Conservation (phyloP, 2,888 invertebrate genomes). For the Caenorhabditis wallacei region DNA sequence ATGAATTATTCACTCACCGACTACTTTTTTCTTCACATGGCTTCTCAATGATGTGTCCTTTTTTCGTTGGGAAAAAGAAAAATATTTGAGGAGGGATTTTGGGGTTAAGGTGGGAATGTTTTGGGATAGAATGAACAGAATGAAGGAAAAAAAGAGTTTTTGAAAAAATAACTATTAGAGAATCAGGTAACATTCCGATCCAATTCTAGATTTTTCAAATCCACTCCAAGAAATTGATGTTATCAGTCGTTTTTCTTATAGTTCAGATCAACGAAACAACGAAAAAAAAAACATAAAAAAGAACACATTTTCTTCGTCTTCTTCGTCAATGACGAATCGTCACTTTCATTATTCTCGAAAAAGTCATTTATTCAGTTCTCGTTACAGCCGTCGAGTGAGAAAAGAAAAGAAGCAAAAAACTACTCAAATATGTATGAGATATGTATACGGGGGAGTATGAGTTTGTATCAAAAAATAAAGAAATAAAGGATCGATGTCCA, state of each 20-base stretch:
- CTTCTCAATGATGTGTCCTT: conserved; percentile 40
- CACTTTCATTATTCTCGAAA: too few species aligned
- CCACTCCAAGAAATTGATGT: not conserved
- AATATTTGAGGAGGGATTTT: conserved; percentile 13
- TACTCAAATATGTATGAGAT: conserved; percentile 61
- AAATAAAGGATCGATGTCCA: conserved; percentile 30
- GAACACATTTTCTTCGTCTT: too few species aligned
- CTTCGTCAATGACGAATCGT: not conserved
- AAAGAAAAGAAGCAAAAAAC: not conserved
- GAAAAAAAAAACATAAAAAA: not conserved
- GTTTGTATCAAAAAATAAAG: conserved; percentile 22
- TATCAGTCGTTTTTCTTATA: too few species aligned
- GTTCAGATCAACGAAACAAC: too few species aligned
- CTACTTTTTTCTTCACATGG: conserved; percentile 32
- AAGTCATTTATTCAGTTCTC: conserved; percentile 42
- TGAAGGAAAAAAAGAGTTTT: not conserved
- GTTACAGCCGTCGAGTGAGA: not conserved
- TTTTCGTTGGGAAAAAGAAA: not conserved
- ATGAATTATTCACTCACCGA: conserved; percentile 50
- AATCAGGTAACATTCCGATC: too few species aligned
- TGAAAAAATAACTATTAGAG: too few species aligned
- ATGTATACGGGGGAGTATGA: conserved; percentile 53
- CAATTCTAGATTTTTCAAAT: not conserved
- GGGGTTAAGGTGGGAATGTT: too few species aligned
- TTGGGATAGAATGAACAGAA: too few species aligned